Conservation (phyloP, 2,888 invertebrate species). For the Hemaris fuciformis region DNA sequence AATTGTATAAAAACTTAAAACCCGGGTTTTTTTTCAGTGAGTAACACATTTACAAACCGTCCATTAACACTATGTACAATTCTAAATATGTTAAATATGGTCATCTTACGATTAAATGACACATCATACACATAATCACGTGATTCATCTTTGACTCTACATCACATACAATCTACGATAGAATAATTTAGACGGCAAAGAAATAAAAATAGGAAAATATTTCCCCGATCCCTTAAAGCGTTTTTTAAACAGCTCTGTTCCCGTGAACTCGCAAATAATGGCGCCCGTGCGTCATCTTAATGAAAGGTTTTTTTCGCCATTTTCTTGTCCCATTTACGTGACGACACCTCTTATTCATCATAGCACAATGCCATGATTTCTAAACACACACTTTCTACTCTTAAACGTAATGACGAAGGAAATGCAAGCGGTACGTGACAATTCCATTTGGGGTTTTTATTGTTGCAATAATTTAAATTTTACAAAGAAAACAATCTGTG, state of each 20-base stretch:
- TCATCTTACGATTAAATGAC: too few relatives aligned
- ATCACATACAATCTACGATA: too few relatives aligned
- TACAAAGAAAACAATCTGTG: not conserved
- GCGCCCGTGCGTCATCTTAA: not conserved
- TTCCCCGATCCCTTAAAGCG: not conserved
- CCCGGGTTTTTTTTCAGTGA: too few relatives aligned
- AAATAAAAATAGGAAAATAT: too few relatives aligned
- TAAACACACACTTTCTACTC: constrained; percentile 7
- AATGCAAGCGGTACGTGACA: not conserved
- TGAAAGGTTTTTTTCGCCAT: not conserved
- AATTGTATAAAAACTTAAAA: too few relatives aligned
- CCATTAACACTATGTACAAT: too few relatives aligned
- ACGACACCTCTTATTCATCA: not conserved
- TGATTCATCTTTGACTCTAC: too few relatives aligned
- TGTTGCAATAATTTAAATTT: not conserved
- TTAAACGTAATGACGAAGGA: constrained; percentile 1
- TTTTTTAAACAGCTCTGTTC: not conserved
- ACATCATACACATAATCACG: too few relatives aligned
- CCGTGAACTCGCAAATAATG: not conserved
- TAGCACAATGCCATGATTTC: not conserved
- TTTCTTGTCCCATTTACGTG: not conserved
- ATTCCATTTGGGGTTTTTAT: not conserved
- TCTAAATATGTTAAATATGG: not conserved
- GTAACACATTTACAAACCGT: too few relatives aligned
- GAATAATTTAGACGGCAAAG: too few relatives aligned